These are phyloP conservation scores for Drosophila histrio DNA, from an alignment of 2,888 invertebrate species.

Conservation along the genomic window DNA sequence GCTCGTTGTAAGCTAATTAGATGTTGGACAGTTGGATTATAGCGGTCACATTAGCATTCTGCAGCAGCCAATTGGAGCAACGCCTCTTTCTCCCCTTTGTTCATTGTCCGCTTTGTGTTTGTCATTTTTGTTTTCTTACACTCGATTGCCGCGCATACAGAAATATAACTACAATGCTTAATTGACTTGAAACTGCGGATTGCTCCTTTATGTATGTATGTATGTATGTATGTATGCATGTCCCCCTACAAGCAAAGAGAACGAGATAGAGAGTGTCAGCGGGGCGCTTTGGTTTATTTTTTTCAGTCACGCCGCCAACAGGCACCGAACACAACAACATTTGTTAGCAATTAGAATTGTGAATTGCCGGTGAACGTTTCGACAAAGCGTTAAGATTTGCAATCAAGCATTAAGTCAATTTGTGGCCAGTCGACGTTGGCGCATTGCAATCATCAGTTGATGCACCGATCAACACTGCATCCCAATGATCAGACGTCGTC, in stretches of 20 bases:
- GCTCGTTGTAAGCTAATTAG: slow-evolving; percentile 61
- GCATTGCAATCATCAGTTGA: slow-evolving; percentile 51
- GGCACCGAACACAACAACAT: slow-evolving; percentile 43
- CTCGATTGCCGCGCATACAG: slow-evolving; percentile 46
- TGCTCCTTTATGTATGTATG: slow-evolving; percentile 18
- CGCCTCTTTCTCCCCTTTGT: slow-evolving; percentile 13
- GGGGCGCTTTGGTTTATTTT: slow-evolving; percentile 29
- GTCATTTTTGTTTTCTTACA: slow-evolving; percentile 40
- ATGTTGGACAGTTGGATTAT: slow-evolving; percentile 47
- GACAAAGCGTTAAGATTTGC: slow-evolving; percentile 77
- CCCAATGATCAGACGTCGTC: slow-evolving; percentile 37
- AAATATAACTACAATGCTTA: slow-evolving; percentile 47
- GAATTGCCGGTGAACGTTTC: slow-evolving; percentile 62
- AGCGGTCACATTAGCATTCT: slow-evolving; percentile 50
- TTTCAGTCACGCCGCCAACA: slow-evolving; percentile 55
- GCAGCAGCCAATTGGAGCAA: slow-evolving; percentile 53
- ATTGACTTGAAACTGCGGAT: slow-evolving; percentile 48
- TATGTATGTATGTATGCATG: slow-evolving; percentile 8
- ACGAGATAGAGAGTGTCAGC: slow-evolving; percentile 9
- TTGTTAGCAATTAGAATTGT: slow-evolving; percentile 75
- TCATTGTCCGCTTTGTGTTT: slow-evolving; percentile 43
- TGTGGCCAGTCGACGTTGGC: slow-evolving; percentile 46
- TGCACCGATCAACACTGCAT: slow-evolving; percentile 20
- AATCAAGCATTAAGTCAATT: slow-evolving; percentile 78
- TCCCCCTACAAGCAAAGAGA: not conserved